A percentile compares a stretch with the other conserved stretches of the same genome.
Conservation (phyloP, 1,140 invertebrate species). For the Phthorimaea operculella region DNA sequence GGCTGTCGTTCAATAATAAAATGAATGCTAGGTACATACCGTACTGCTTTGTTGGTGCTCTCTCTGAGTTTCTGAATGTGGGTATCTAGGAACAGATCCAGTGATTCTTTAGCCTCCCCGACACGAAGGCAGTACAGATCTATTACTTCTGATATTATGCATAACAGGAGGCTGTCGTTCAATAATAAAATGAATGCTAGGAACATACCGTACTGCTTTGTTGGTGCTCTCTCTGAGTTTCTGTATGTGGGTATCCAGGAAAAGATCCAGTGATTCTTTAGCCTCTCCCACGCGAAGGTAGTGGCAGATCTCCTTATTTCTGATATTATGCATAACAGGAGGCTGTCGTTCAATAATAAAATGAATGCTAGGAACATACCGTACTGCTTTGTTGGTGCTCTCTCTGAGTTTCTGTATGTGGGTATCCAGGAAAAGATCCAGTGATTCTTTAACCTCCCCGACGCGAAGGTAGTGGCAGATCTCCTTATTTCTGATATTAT, state of each 20-base stretch:
- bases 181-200: no score
- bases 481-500: no score
- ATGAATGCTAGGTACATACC: no score
- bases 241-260: conserved; percentile 74
- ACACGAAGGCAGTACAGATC: conserved; percentile 84
- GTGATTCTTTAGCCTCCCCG: conserved; percentile 73
- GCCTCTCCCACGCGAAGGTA: conserved; percentile 81
- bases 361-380: no score
- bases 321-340: no score
- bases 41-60: conserved; percentile 11
- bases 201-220: conserved; percentile 7
- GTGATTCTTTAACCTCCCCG: conserved; percentile 73
- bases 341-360: no score
- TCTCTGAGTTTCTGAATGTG: conserved; percentile 70
- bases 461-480: conserved; percentile 81
- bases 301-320: conserved; percentile 86
- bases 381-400: conserved; percentile 11
- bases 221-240: conserved; percentile 47
- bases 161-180: no score
- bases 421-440: conserved; percentile 77
- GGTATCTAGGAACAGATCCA: conserved; percentile 77
- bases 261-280: conserved; percentile 73
- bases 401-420: conserved; percentile 70
- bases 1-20: no score
- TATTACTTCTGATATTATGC: no score